phyloP scores from a whole-genome alignment of 2,888 invertebrate genomes.

The Leptopilina myrica region DNA sequence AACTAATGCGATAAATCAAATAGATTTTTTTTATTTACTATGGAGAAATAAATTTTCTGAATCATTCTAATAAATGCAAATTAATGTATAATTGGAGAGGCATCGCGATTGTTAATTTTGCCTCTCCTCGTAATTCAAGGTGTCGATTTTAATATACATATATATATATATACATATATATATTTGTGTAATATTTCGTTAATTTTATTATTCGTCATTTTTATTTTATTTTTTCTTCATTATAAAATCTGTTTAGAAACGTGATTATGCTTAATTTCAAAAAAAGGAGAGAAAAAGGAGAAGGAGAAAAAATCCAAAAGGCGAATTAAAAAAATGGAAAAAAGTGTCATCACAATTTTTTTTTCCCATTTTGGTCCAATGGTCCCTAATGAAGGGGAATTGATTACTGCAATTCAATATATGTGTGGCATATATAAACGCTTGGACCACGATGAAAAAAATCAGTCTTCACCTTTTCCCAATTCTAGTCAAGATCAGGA shows the following conservation, averaged over 20 bases:
- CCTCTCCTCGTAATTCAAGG: neutral
- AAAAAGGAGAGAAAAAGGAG: neutral
- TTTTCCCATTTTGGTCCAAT: neutral
- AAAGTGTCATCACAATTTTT: conserved; percentile 3
- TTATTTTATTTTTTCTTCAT: too few relatives aligned
- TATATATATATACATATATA: too few relatives aligned
- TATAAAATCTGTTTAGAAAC: too few relatives aligned
- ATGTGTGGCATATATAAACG: conserved; percentile 13
- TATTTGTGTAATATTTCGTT: too few relatives aligned
- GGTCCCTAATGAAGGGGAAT: conserved; percentile 9
- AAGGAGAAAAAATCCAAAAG: too few relatives aligned
- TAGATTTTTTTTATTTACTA: too few relatives aligned
- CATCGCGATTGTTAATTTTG: conserved; percentile 5
- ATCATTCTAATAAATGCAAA: neutral
- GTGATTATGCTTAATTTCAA: neutral
- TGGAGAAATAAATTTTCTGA: neutral
- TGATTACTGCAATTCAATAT: conserved; percentile 3
- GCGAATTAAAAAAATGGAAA: too few relatives aligned
- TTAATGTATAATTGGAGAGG: neutral
- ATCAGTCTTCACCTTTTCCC: conserved; percentile 11
- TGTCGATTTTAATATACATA: neutral
- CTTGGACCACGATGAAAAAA: neutral
- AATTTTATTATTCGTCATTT: too few relatives aligned
- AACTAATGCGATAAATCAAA: too few relatives aligned
- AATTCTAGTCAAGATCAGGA: conserved; percentile 14